These are phyloP conservation scores for Chloebia gouldiae DNA, from an alignment of 2,113 vertebrate genomes.

Conservation along the genomic window DNA sequence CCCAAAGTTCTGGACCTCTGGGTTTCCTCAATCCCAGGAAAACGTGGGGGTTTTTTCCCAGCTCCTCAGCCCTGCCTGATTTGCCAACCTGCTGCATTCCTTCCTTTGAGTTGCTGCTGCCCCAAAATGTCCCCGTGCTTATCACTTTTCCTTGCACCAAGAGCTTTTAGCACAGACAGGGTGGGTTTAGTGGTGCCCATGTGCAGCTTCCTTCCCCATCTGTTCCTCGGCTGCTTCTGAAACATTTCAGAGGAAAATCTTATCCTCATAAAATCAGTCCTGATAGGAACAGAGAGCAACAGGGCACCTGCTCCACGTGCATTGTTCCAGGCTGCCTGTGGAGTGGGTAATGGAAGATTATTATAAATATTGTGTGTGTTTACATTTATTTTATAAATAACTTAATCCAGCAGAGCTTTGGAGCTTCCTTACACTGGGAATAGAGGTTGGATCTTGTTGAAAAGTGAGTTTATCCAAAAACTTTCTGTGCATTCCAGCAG, in stretches of 20 bases:
- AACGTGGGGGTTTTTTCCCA: neutral
- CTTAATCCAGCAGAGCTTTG: neutral
- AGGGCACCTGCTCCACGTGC: neutral
- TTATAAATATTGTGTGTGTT: neutral
- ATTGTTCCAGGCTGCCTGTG: neutral
- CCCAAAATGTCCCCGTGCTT: neutral
- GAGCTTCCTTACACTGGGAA: neutral
- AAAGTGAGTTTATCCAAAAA: neutral
- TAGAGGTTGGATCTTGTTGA: neutral
- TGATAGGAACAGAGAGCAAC: neutral
- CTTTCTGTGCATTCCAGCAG: neutral
- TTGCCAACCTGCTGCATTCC: neutral
- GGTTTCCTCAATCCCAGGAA: neutral
- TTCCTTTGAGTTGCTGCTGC: neutral
- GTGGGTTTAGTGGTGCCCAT: neutral
- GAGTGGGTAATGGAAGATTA: neutral
- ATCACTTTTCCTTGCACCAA: neutral
- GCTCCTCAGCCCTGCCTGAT: neutral
- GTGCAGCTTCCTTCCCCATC: constrained; percentile 24
- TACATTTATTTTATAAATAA: neutral
- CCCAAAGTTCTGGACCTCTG: neutral
- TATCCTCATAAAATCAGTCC: too few species aligned
- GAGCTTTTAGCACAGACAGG: neutral
- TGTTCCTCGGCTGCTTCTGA: neutral
- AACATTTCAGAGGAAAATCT: neutral